Conservation (phyloP, 2,797 vertebrate genomes). For the Siniperca undulata region DNA sequence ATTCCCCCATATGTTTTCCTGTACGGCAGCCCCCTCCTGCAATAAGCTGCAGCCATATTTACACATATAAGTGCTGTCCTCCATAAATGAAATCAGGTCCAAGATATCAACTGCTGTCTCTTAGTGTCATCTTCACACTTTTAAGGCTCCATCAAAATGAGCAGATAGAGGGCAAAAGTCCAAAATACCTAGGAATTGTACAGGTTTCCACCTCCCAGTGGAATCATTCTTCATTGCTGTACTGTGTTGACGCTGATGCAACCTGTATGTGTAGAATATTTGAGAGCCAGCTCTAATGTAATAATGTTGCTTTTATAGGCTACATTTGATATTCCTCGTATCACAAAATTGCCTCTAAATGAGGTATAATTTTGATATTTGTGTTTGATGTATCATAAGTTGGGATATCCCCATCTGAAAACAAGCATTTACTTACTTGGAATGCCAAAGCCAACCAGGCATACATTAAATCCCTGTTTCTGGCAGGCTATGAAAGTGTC, state of each 20-base stretch:
- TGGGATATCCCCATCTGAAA: constrained; percentile 74
- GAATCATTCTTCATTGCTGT: not conserved
- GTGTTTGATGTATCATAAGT: constrained; percentile 61
- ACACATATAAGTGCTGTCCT: constrained; percentile 50
- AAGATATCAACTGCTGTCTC: constrained; percentile 40
- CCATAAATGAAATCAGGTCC: constrained; percentile 53
- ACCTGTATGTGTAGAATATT: not conserved
- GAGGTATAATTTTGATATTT: constrained; percentile 66
- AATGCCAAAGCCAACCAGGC: constrained; percentile 73
- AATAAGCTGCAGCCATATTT: constrained; percentile 60
- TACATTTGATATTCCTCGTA: constrained; percentile 63
- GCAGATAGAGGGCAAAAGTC: constrained; percentile 1
- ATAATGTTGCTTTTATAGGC: constrained; percentile 49
- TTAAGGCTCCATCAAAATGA: constrained; percentile 39
- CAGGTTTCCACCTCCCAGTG: not conserved
- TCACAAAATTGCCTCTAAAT: constrained; percentile 65
- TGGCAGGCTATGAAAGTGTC: constrained; percentile 78
- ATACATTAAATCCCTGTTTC: constrained; percentile 78
- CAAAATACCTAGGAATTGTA: constrained; percentile 17
- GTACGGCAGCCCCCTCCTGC: constrained; percentile 38
- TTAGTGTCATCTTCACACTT: constrained; percentile 47
- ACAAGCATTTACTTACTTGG: constrained; percentile 64
- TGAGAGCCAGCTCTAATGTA: constrained; percentile 53
- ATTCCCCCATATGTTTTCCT: constrained; percentile 53
- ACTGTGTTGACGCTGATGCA: constrained; percentile 9